Conservation (phyloP, 2,797 vertebrate genomes). For the Rhinoraja longicauda region DNA sequence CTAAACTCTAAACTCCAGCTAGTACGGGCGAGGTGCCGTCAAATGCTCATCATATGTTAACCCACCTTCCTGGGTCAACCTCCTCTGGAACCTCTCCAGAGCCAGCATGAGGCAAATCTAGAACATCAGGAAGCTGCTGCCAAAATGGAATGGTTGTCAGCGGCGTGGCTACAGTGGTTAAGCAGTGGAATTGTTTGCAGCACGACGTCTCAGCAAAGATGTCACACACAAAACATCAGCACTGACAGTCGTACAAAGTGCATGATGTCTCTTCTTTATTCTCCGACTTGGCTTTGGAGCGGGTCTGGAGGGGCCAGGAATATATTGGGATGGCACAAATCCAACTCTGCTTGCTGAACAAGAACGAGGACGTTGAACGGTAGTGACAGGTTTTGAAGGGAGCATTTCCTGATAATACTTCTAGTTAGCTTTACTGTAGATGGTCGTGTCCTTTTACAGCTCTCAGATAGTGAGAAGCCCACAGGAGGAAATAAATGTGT, state of each 20-base stretch:
- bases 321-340: background rate
- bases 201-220: background rate
- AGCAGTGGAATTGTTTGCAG: background rate
- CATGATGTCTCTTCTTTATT: background rate
- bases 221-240: background rate
- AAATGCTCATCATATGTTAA: too few species aligned
- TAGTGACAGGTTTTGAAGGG: background rate
- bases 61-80: too few species aligned
- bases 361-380: background rate
- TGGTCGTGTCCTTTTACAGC: too few species aligned
- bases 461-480: background rate
- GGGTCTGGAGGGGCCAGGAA: background rate
- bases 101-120: background rate
- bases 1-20: too few species aligned
- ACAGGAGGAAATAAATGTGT: background rate
- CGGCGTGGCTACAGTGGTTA: background rate
- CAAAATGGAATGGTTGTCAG: too few species aligned
- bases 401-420: background rate
- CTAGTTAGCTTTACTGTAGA: background rate
- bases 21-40: too few species aligned
- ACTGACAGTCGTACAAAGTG: background rate
- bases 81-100: too few species aligned
- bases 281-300: background rate
- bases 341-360: background rate
- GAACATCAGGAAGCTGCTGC: background rate